Conservation (phyloP, 2,113 vertebrate species). For the Butorides virescens region DNA sequence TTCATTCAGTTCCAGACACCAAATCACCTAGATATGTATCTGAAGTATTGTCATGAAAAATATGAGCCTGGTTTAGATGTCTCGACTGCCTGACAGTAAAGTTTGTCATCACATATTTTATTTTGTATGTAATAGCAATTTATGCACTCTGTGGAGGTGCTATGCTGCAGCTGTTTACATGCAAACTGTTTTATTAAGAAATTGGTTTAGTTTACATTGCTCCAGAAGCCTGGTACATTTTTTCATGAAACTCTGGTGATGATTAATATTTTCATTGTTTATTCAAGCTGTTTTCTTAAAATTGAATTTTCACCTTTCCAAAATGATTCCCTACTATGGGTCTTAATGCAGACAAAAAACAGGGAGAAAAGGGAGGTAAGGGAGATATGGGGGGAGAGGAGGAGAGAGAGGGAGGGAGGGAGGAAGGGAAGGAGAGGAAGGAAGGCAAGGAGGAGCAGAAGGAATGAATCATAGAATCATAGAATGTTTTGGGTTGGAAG, state of each 20-base stretch:
- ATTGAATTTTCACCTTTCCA: background rate
- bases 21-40: background rate
- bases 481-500: no score
- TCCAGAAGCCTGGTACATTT: background rate
- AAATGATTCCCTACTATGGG: background rate
- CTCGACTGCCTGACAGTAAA: background rate
- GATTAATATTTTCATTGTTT: background rate
- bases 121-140: background rate
- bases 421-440: no score
- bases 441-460: no score
- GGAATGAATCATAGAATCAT: no score
- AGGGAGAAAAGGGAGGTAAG: background rate
- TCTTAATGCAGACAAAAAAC: background rate
- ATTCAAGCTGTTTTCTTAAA: background rate
- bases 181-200: background rate
- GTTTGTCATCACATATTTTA: background rate
- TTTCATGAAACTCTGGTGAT: background rate
- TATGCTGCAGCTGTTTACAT: background rate
- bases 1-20: background rate
- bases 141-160: background rate
- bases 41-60: background rate
- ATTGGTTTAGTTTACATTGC: background rate
- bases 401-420: background rate
- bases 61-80: background rate
- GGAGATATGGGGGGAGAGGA: no score